Evolutionary conservation across 2,888 invertebrate species (phyloP).

Genomic region (Epirrhoe alternata): DNA sequence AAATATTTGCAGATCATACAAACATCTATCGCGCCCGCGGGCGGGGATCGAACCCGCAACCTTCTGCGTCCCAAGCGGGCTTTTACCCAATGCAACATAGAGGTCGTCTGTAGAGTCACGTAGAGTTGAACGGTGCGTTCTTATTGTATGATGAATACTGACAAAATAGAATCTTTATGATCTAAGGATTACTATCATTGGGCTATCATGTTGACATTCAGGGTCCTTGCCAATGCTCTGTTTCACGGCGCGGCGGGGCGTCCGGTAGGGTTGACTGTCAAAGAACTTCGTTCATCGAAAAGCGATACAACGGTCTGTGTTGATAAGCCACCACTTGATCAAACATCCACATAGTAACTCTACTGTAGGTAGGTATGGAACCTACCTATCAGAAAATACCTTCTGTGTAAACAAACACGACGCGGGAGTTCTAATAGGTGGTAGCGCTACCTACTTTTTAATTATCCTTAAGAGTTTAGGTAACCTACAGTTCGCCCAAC

Average conservation of each 20-base stretch:
- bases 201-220: slow-evolving; percentile 41
- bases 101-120: no score
- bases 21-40: no score
- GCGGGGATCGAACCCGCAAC: no score
- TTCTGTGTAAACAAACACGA: slow-evolving; percentile 10
- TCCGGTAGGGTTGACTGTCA: slow-evolving; percentile 67
- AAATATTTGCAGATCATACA: no score
- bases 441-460: not conserved
- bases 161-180: no score
- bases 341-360: slow-evolving; percentile 60
- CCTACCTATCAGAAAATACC: slow-evolving; percentile 1
- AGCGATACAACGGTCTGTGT: slow-evolving; percentile 60
- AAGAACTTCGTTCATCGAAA: slow-evolving; percentile 62
- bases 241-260: slow-evolving; percentile 50
- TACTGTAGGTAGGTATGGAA: slow-evolving; percentile 28
- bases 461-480: not conserved
- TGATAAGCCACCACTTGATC: slow-evolving; percentile 79
- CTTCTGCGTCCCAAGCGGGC: not conserved
- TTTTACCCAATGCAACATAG: no score
- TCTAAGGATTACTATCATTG: no score
- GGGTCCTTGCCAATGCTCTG: slow-evolving; percentile 42
- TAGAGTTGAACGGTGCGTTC: slow-evolving; percentile 1
- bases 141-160: not conserved
- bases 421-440: not conserved
- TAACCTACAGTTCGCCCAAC: no score